Evolutionary conservation across 2,888 invertebrate genomes (phyloP), one percentile per base, ranked within the genome.

Genomic region (Drosophila nr. perissopoda): DNA sequence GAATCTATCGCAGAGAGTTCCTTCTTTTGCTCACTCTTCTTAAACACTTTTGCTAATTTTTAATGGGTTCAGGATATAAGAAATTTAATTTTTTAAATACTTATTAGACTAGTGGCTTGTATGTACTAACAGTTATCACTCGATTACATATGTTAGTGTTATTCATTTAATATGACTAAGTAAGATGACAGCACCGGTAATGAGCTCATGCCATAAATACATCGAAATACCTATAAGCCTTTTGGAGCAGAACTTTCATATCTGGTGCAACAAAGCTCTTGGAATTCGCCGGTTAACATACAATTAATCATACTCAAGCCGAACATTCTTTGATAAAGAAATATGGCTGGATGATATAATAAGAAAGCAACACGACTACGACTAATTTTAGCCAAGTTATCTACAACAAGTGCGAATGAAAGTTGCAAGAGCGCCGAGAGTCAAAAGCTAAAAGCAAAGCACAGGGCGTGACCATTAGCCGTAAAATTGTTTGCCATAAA

Each of bases 281-380:
- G 25, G 49, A 57, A 53, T 68, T 67, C 49, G 48, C 49, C 59
- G 58, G 52, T 71, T 76, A 70, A 60, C 64, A 49, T 68, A 53
- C 68, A 72, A 82, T 85, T 83, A 82, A 85, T 82, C 86, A 82
- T 72, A 80, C 68, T 74, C 58, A 61, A 82, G 77, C 64, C 56
- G 34, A 38, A 38, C 61, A 72, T 72, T 69, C 67, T 38, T 34
- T 74, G 83, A 86, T 82, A 82, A 80, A 59, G 65, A 56, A 49
- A 29, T 18, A 49, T 51, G 8, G 42, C 45, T 63, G 60, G 85
- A 64, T 82, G 80, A 71, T 80, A 79, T 79, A 73, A 81, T 81
- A 33, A 65, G 68, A 72, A 76, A 73, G 68, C 76, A 57, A 53
- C 42, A 67, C 38, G 38, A n/a, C 70, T 73, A 69, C 38, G 38